A percentile compares a stretch with the other conserved stretches of the same genome.
Conservation (phyloP, 2,797 vertebrate species). For the Girardinus metallicus region DNA sequence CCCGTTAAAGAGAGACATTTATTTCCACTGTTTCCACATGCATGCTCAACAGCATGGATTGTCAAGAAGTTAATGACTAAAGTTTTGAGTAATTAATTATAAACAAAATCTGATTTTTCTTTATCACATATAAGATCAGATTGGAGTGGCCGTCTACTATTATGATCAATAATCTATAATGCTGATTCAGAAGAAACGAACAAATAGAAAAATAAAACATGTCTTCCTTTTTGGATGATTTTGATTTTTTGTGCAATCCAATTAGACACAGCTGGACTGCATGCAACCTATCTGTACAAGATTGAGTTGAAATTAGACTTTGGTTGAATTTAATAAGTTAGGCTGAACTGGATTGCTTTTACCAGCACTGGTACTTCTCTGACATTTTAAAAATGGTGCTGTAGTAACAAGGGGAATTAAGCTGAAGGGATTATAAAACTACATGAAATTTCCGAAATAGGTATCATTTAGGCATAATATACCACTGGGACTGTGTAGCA, state of each 20-base stretch:
- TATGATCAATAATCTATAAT: neutral
- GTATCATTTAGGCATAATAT: slow-evolving; percentile 11
- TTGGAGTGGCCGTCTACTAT: neutral
- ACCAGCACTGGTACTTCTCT: neutral
- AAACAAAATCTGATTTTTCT: neutral
- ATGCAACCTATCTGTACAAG: neutral
- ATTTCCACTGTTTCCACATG: neutral
- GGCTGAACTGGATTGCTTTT: neutral
- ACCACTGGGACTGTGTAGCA: neutral
- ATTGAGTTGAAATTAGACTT: neutral
- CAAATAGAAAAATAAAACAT: neutral
- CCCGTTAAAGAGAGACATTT: neutral
- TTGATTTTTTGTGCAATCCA: neutral
- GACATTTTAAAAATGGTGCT: neutral
- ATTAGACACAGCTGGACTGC: neutral
- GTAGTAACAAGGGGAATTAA: neutral
- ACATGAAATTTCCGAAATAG: neutral
- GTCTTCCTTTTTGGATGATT: neutral
- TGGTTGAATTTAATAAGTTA: neutral
- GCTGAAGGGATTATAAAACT: neutral
- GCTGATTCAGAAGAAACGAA: neutral
- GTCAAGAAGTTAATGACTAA: neutral
- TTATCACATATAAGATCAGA: neutral
- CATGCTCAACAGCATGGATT: neutral
- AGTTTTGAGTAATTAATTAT: neutral